Evolutionary conservation across 2,888 invertebrate genomes (phyloP), one percentile per base, ranked within the genome.

Genomic region (Hirtodrosophila cameraria): DNA sequence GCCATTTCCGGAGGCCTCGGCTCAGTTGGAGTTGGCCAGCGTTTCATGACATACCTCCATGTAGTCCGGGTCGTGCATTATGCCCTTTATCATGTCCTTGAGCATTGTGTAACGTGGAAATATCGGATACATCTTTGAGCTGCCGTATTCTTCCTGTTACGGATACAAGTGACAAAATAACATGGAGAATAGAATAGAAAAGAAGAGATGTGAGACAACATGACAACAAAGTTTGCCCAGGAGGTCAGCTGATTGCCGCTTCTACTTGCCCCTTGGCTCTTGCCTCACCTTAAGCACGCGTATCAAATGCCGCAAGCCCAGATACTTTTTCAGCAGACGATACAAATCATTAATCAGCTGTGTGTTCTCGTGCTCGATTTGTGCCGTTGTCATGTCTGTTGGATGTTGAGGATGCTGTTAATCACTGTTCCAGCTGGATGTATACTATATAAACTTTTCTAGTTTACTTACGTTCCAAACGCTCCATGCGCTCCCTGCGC

Each of bases 61-160:
- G 92, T 97, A 98, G 91, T 97, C 97, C n/a, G 97, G 97, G 91
- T 97, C 96, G 88, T 97, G 95, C 94, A 97, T 96, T 85, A 97
- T 97, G 57, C 96, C 96, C 92, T 98, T 98, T 88, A 98, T 97
- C 97, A 99, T 97, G 90, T 97, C 97, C 92, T 99, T 99, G 77
- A 99, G 94, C 94, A 98, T 96, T 63, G 96, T 96, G 93, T 99
- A 99, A 45, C 98, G 94, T 20, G 97, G 96, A 88, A 98, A 95
- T 92, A 98, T 96, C 69, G 98, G 98, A 91, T 97, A 97, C 88
- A 97, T 93, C 92, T 98, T 98, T 53, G 97, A 96, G 90, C 95
- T 96, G 87, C 95, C 95, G 92, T 98, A 98, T 88, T 97, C 97
- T 75, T 94, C 93, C 96, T 97, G 93, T 33, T 18, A 28, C n/a